Conservation (phyloP, 1,140 invertebrate species). For the Mylabris phalerata region DNA sequence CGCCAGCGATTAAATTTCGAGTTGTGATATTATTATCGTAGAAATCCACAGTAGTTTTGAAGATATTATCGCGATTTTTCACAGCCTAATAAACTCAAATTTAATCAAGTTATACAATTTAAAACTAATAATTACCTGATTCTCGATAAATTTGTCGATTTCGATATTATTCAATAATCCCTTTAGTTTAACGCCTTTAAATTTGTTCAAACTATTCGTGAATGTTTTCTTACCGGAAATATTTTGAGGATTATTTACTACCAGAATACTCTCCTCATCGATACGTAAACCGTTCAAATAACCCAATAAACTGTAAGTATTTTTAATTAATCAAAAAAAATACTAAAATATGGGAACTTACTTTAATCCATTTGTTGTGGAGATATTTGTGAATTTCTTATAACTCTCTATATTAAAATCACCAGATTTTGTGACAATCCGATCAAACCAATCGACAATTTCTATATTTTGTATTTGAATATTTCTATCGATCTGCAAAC, state of each 20-base stretch:
- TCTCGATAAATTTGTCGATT: slow-evolving; percentile 24
- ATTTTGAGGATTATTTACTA: slow-evolving; percentile 27
- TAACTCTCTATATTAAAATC: not conserved
- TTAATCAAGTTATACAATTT: not conserved
- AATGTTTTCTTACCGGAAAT: slow-evolving; percentile 33
- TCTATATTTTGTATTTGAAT: slow-evolving; percentile 41
- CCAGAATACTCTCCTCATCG: slow-evolving; percentile 28
- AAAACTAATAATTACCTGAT: slow-evolving; percentile 23
- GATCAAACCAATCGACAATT: slow-evolving; percentile 41
- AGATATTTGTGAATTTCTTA: too few relatives aligned
- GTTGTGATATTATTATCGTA: slow-evolving; percentile 21
- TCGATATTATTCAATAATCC: slow-evolving; percentile 32
- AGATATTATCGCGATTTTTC: slow-evolving; percentile 23
- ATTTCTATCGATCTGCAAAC: slow-evolving; percentile 29
- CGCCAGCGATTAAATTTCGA: slow-evolving; percentile 24
- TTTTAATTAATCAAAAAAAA: slow-evolving; percentile 1
- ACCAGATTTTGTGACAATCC: not conserved
- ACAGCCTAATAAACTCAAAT: slow-evolving; percentile 23
- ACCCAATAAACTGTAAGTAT: slow-evolving; percentile 23
- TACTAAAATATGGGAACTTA: not conserved
- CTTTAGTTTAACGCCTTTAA: slow-evolving; percentile 31
- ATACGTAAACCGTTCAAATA: slow-evolving; percentile 26
- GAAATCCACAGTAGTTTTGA: slow-evolving; percentile 28
- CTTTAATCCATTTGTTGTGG: too few relatives aligned
- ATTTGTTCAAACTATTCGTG: slow-evolving; percentile 7